Conservation (phyloP, 1,140 invertebrate species). For the Phymastichus coffea region DNA sequence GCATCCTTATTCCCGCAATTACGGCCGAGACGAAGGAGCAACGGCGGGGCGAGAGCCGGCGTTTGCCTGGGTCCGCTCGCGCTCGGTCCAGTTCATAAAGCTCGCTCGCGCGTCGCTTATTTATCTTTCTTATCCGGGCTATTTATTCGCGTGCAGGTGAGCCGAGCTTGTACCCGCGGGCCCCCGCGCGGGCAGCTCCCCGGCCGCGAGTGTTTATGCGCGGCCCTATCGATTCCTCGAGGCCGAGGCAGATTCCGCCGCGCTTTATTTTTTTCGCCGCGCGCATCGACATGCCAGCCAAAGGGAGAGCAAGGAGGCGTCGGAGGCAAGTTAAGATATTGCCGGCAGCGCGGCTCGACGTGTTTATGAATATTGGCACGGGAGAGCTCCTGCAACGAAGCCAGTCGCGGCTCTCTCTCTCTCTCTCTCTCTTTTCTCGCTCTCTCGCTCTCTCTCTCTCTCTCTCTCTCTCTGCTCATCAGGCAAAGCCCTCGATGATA, state of each 20-base stretch:
- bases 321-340: constrained; percentile 46
- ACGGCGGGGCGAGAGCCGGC: too few relatives aligned
- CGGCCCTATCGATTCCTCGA: constrained; percentile 12
- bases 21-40: constrained; percentile 19
- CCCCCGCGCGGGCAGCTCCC: neutral
- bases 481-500: constrained; percentile 10
- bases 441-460: neutral
- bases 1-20: constrained; percentile 23
- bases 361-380: constrained; percentile 51
- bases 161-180: too few relatives aligned
- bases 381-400: neutral
- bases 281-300: neutral
- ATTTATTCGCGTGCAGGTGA: too few relatives aligned
- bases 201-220: constrained; percentile 18
- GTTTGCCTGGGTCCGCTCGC: too few relatives aligned
- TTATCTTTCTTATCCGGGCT: constrained; percentile 49
- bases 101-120: constrained; percentile 35
- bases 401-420: neutral
- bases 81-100: constrained; percentile 33
- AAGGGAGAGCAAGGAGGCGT: constrained; percentile 11
- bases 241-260: neutral
- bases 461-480: constrained; percentile 8
- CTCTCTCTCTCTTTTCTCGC: neutral
- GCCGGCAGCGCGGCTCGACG: constrained; percentile 36
- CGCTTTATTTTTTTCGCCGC: neutral